Evolutionary conservation across 2,888 invertebrate genomes (phyloP).

Genomic region (Drosophila mimetica): DNA sequence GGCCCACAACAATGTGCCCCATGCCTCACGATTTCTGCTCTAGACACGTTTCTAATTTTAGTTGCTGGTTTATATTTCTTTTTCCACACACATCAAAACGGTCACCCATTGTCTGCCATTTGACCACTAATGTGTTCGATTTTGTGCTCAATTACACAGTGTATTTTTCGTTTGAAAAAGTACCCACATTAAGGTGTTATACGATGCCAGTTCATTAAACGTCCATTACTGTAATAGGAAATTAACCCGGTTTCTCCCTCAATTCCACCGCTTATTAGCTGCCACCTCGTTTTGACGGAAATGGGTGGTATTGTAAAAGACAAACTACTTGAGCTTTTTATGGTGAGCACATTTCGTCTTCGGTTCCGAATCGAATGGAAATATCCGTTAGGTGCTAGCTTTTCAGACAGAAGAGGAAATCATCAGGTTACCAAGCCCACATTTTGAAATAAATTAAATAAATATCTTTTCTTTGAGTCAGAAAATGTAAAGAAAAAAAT

Average conservation of each 20-base stretch:
- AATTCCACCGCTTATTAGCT: constrained; percentile 14
- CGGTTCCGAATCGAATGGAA: constrained; percentile 54
- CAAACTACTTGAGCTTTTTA: constrained; percentile 41
- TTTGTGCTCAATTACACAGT: constrained; percentile 49
- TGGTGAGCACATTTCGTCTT: constrained; percentile 45
- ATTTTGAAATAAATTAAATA: constrained; percentile 1
- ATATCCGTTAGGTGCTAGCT: constrained; percentile 43
- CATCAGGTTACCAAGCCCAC: not conserved
- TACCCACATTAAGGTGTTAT: constrained; percentile 53
- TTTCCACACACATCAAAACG: constrained; percentile 49
- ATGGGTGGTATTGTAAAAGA: constrained; percentile 58
- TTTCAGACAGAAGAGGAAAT: constrained; percentile 2
- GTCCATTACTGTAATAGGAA: constrained; percentile 72
- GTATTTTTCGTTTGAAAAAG: constrained; percentile 27
- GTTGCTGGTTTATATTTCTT: constrained; percentile 64
- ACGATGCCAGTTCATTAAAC: constrained; percentile 67
- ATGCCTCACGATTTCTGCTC: constrained; percentile 63
- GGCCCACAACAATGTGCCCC: constrained; percentile 17
- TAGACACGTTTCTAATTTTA: constrained; percentile 68
- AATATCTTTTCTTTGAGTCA: no score
- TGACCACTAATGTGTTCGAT: constrained; percentile 61
- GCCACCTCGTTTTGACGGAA: constrained; percentile 52
- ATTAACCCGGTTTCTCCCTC: constrained; percentile 70
- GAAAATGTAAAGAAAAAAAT: no score
- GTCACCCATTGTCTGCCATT: constrained; percentile 49